A percentile compares a stretch with the other conserved stretches of the same genome.
phyloP scores from a whole-genome alignment of 2,797 vertebrate genomes.

The Galagoides demidoff region DNA sequence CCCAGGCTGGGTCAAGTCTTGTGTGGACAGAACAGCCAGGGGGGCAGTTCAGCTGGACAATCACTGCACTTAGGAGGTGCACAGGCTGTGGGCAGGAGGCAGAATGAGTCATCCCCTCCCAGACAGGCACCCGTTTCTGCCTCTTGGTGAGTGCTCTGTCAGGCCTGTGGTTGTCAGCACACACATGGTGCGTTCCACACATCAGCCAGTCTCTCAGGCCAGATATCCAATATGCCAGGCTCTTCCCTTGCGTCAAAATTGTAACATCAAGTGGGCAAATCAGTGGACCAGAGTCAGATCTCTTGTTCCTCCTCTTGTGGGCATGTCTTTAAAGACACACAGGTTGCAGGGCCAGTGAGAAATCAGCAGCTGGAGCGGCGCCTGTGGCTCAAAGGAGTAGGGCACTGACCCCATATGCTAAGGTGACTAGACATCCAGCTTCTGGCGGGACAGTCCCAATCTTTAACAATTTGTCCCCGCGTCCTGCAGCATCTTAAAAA shows the following conservation, averaged over 20 bases:
- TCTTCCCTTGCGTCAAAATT: neutral
- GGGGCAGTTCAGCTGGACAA: fast-evolving
- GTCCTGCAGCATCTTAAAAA: too few relatives aligned
- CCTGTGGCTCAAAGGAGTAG: too few relatives aligned
- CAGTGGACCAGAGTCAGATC: neutral
- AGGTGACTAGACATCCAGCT: too few relatives aligned
- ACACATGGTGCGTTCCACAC: fast-evolving
- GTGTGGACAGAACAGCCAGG: neutral
- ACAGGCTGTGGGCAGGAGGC: fast-evolving
- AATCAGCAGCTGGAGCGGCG: too few relatives aligned
- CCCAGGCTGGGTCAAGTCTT: fast-evolving
- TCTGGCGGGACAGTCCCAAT: too few relatives aligned
- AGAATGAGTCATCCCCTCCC: neutral
- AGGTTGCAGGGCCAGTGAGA: too few relatives aligned
- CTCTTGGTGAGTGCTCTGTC: neutral
- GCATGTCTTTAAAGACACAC: neutral
- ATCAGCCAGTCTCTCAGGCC: neutral
- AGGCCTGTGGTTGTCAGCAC: neutral
- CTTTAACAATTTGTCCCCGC: too few relatives aligned
- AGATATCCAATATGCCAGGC: neutral
- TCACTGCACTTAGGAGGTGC: neutral
- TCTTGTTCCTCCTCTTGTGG: neutral
- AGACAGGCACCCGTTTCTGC: neutral
- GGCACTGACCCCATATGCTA: too few relatives aligned
- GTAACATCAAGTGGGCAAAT: neutral